These are phyloP conservation scores for Coregonus clupeaformis DNA, from an alignment of 2,113 vertebrate genomes.

Conservation along the genomic window DNA sequence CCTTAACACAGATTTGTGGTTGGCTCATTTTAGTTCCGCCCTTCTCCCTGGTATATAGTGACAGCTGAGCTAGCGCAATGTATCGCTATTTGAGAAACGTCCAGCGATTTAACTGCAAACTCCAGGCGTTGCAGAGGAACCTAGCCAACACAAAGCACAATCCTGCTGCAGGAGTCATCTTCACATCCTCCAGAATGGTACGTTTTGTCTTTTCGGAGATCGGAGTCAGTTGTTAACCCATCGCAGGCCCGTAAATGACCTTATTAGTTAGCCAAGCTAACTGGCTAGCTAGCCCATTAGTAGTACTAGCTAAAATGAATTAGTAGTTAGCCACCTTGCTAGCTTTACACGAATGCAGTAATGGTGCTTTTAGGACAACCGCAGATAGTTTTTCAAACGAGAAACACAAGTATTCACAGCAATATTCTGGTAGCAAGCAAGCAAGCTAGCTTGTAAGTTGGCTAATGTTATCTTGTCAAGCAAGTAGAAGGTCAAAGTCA, in stretches of 20 bases:
- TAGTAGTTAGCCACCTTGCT: not conserved
- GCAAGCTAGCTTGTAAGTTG: not conserved
- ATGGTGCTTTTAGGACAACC: not conserved
- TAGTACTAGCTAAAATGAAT: not conserved
- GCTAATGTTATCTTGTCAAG: not conserved
- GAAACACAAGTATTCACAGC: no score
- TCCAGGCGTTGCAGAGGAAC: slow-evolving; percentile 49
- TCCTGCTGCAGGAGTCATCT: not conserved
- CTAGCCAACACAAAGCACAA: slow-evolving; percentile 22
- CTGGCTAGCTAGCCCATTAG: not conserved
- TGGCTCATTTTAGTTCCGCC: slow-evolving; percentile 49
- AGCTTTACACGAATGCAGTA: not conserved
- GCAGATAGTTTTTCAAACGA: not conserved
- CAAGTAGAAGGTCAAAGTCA: slow-evolving; percentile 24
- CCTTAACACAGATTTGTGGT: slow-evolving; percentile 28
- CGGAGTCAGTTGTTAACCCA: not conserved
- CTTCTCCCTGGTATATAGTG: slow-evolving; percentile 1
- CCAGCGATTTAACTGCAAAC: slow-evolving; percentile 63
- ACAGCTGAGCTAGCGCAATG: slow-evolving; percentile 62
- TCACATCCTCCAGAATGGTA: slow-evolving; percentile 66
- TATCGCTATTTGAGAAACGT: slow-evolving; percentile 67
- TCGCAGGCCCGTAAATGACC: slow-evolving; percentile 11
- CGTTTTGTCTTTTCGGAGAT: not conserved
- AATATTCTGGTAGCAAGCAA: not conserved
- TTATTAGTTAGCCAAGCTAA: slow-evolving; percentile 4